Evolutionary conservation across 1,140 invertebrate species (phyloP), one percentile per base, ranked within the genome.

Genomic region (Ctenoplectra terminalis): DNA sequence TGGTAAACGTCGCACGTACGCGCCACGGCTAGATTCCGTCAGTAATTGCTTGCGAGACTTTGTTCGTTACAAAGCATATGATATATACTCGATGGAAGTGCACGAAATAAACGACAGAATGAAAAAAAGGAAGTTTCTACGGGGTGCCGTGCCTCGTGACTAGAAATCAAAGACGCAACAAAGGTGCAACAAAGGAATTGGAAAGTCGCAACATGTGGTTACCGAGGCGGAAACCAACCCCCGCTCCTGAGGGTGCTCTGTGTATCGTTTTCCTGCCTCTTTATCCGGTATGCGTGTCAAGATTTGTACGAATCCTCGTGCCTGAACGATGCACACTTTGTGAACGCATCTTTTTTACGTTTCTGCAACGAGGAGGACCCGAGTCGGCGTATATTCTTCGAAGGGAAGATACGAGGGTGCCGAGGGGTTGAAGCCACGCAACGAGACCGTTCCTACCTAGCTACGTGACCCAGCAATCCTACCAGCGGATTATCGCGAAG

Each of bases 171-270:
- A 50, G 23, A 37, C 11, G 56, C 61, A 82, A 61, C 37, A 54
- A 78, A 50, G 23, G 46, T 9, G 56, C 61, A 82, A 84, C 82
- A 88, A 89, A 72, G 83, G 29, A 66, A 54, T 20, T 72, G 50
- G 29, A 82, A 80, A 84, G 79, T 81, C 70, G 89, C 90, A 90
- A 90, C 91, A 92, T 92, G 89, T 91, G 91, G 89, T 87, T 87
- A 89, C 85, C 90, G 90, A 74, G 50, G 71, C 88, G 75, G 74
- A 81, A 81, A 64, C 20, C 70, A 46, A 48, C 71, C 52, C 56
- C 50, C 71, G 78, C 50, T 37, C 71, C 9, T 81, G 60, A 15
- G 40, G 60, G 71, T 48, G 15, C 15, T 17, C 17, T 5, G 15
- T 5, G 20, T 6, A n/a, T 37, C 31, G 46, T 13, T 23, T 34